A percentile compares a stretch with the other conserved stretches of the same genome.
Evolutionary conservation across 2,797 vertebrate species (phyloP).

Genomic region (Gobio occitaniae): DNA sequence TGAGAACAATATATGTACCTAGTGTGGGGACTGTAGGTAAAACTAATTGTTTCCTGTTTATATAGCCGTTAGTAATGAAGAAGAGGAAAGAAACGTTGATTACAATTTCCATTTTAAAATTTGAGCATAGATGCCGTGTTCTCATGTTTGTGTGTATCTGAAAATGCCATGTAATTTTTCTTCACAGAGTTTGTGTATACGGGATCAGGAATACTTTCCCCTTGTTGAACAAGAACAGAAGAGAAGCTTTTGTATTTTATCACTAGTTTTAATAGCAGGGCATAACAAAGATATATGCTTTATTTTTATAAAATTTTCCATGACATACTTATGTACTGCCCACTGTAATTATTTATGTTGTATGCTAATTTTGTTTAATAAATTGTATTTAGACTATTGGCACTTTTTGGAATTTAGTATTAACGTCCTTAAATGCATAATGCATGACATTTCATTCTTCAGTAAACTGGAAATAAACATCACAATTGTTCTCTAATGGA

Average conservation of each 20-base stretch:
- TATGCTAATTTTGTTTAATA: slow-evolving; percentile 1
- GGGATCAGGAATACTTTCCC: slow-evolving; percentile 60
- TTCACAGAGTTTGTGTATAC: slow-evolving; percentile 72
- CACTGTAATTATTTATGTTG: slow-evolving; percentile 72
- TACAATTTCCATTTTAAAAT: background rate
- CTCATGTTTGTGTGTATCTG: background rate
- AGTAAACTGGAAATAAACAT: background rate
- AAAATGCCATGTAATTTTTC: background rate
- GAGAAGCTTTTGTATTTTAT: background rate
- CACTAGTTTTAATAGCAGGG: slow-evolving; percentile 31
- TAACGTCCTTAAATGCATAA: background rate
- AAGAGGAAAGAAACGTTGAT: background rate
- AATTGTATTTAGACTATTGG: slow-evolving; percentile 6
- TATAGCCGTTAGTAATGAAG: background rate
- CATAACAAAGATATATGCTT: slow-evolving; percentile 59
- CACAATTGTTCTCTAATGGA: background rate
- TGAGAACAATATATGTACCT: too few species aligned
- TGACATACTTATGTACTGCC: slow-evolving; percentile 28
- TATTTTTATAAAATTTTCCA: slow-evolving; percentile 54
- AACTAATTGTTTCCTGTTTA: too few species aligned
- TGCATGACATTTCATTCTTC: background rate
- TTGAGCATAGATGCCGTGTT: background rate
- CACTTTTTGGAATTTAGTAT: background rate
- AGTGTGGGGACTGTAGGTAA: too few species aligned
- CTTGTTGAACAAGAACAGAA: slow-evolving; percentile 5